Percentiles rank a stretch among this genome's conserved stretches.
phyloP scores from a whole-genome alignment of 2,797 vertebrate species.

The Onychomys arenicola region DNA sequence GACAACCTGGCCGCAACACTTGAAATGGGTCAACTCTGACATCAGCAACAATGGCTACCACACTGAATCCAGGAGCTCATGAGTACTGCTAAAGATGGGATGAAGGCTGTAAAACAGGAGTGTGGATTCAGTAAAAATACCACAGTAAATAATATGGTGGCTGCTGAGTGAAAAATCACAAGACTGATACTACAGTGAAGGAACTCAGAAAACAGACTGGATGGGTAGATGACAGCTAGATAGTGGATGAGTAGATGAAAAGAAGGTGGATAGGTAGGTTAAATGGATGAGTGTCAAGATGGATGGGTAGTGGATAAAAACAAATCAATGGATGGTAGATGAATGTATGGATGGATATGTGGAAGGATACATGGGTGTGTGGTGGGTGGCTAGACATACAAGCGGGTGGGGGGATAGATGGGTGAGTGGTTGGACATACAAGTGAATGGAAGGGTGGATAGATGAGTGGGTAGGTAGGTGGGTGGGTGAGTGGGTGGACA shows the following conservation, averaged over 20 bases:
- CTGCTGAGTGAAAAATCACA: background rate
- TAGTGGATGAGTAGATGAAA: background rate
- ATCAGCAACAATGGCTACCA: background rate
- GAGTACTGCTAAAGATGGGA: background rate
- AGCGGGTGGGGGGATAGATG: too few relatives aligned
- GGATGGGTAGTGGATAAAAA: background rate
- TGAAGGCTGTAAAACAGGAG: background rate
- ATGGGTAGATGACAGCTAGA: background rate
- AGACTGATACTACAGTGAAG: background rate
- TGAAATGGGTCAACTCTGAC: background rate
- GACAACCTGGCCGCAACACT: accelerated
- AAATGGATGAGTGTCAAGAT: background rate
- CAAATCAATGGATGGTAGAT: background rate
- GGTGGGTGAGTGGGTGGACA: too few relatives aligned
- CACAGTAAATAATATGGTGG: background rate
- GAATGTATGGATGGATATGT: too few relatives aligned
- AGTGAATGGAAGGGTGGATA: background rate
- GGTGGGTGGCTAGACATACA: too few relatives aligned
- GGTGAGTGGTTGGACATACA: background rate
- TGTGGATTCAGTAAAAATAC: background rate
- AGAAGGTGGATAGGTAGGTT: background rate
- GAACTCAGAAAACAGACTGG: background rate
- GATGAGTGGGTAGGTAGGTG: too few relatives aligned
- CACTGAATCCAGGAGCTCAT: background rate
- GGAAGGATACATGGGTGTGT: background rate